Base-by-base conservation (phyloP, 2,888 invertebrate genomes). In the Sclerodermus sp. region DNA sequence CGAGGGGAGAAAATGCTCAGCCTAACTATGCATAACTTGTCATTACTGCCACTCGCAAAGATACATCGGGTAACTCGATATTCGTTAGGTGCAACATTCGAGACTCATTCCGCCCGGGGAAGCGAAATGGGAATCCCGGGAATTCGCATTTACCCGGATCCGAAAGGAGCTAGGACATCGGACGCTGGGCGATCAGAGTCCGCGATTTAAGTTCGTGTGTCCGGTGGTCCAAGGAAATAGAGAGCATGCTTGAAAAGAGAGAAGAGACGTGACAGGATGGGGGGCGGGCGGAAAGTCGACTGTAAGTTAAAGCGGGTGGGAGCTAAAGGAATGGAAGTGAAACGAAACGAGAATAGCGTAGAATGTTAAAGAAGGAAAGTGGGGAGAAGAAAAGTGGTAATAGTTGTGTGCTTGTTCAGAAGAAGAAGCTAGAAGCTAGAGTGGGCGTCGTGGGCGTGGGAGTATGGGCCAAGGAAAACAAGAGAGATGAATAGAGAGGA, bases 151-250 rank as follows among this genome's bases (percentile, higher is more conserved):
- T 52, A 49, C 50, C 34, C 34, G 34, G 34, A 34, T 34, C 12
- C 34, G 34, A 34, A 34, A 34, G 34, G 34, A 34, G 34, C 4
- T 4, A n/a, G 41, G 34, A 36, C n/a, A 23, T 32, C 37, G 23
- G 14, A 50, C 59, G 58, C 52, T 49, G 57, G 60, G 61, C 64
- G 67, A 67, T 70, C 67, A 66, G 66, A 65, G 63, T 55, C 48
- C 58, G 62, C 68, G 68, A 71, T 71, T 70, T 70, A 70, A 68
- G 64, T 70, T 58, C 62, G 64, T 65, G 66, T 66, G 66, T 71
- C 67, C 71, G 68, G n/a, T 59, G 58, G 58, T 55, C 57, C 66
- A 60, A 58, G 64, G 62, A 68, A 65, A 66, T 63, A 63, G 58
- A 58, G 40, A 41, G 23, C 13, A 32, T 10, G 31, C 15, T 30